Evolutionary conservation across 2,113 vertebrate species (phyloP), one percentile per base, ranked within the genome.

Genomic region (Bufo bufo): DNA sequence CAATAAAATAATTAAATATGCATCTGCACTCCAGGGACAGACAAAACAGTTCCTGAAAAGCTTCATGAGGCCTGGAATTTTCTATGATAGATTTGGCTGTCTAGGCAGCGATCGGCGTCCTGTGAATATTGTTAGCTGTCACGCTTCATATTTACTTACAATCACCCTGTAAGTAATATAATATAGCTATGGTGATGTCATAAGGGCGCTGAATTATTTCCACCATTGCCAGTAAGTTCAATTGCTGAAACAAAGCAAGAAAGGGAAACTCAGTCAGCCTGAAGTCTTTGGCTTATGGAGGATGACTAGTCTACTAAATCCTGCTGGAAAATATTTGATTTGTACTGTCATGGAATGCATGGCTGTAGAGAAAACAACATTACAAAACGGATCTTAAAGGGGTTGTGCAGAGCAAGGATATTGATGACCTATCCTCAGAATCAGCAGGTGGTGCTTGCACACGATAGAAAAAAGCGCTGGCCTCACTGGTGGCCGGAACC

Each of bases 1-100:
- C 54, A 78, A 43, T 86, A 61, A 86, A 78, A 63, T 61, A 85
- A 86, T 43, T 66, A 86, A 61, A 50, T 33, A 58, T 75, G 23
- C 43, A 17, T 71, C 49, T 65, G n/a, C 16, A 7, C 59, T 49
- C 20, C 1, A 16, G 81, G 45, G 61, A 83, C 61, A 83, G 47
- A 69, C 61, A 52, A 52, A 65, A 52, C 47, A 66, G 61, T 83
- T 69, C 81, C 49, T 71, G n/a, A 84, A 75, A 84, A 84, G 82
- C 49, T 84, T 84, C 50, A 47, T 20, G 54, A 49, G 71, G 49
- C 16, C 49, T 52, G 43, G 69, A 83, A 65, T 54, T 83, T 65
- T 50, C 52, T 84, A 19, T 54, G 63, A 69, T 23, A 33, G 47
- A 16, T 69, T 82, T 83, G 20, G 6, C 65, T 69, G 19, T 84